phyloP scores from a whole-genome alignment of 2,113 vertebrate species.

The Acinonyx jubatus region DNA sequence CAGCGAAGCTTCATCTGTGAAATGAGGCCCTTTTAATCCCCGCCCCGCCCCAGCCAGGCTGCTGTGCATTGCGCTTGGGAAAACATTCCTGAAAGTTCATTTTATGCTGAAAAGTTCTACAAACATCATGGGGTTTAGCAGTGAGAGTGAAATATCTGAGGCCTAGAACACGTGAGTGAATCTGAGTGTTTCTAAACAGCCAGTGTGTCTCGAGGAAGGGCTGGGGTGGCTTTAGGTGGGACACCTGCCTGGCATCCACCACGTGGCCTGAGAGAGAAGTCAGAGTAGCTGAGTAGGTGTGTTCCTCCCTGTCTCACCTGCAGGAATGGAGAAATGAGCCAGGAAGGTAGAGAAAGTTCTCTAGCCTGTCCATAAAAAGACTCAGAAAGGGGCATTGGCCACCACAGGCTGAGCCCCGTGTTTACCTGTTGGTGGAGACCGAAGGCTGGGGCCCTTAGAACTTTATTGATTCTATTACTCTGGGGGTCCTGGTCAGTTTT shows the following conservation, averaged over 20 bases:
- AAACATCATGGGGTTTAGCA: background rate
- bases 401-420: background rate
- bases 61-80: background rate
- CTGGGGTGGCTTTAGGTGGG: background rate
- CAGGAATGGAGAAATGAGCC: background rate
- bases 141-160: background rate
- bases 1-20: constrained; percentile 31
- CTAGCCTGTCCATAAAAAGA: background rate
- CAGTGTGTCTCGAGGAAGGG: background rate
- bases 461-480: background rate
- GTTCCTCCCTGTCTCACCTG: background rate
- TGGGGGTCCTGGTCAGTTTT: background rate
- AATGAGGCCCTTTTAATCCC: constrained; percentile 29
- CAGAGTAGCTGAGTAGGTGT: rapidly evolving
- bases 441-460: background rate
- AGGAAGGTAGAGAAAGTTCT: background rate
- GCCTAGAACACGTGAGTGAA: background rate
- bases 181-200: background rate
- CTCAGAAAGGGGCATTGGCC: background rate
- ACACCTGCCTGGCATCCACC: background rate
- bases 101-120: constrained; percentile 10
- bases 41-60: background rate
- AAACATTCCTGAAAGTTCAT: constrained; percentile 35
- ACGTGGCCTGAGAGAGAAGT: background rate
- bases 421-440: background rate